Conservation (phyloP, 2,888 invertebrate species). For the Meliscaeva auricollis region DNA sequence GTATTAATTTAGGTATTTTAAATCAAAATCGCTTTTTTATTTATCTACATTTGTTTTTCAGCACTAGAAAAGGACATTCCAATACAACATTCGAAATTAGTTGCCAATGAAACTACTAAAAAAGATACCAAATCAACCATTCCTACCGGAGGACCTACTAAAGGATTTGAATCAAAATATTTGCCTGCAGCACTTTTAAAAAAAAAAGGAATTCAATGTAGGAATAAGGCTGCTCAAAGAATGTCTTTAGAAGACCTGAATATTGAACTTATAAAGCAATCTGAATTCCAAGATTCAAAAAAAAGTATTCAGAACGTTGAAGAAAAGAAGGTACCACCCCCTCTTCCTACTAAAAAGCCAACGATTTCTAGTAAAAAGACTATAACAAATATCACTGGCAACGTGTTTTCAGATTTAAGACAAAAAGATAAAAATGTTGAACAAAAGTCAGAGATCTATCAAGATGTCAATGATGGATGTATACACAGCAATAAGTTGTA, state of each 20-base stretch:
- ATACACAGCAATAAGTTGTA: constrained; percentile 83
- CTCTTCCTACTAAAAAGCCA: constrained; percentile 87
- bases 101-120: constrained; percentile 36
- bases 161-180: constrained; percentile 83
- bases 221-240: constrained; percentile 85
- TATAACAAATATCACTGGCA: constrained; percentile 85
- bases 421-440: constrained; percentile 86
- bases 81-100: constrained; percentile 1
- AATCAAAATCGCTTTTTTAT: no score
- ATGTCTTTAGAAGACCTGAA: constrained; percentile 85
- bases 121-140: constrained; percentile 46
- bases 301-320: constrained; percentile 83
- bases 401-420: constrained; percentile 87
- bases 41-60: constrained; percentile 51
- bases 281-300: constrained; percentile 78
- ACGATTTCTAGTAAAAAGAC: constrained; percentile 89
- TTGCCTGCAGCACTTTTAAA: constrained; percentile 83
- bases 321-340: constrained; percentile 84
- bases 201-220: constrained; percentile 82
- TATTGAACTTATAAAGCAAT: constrained; percentile 78
- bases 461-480: constrained; percentile 84
- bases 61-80: constrained; percentile 39
- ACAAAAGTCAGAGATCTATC: constrained; percentile 84
- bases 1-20: no score
- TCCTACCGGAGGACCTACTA: constrained; percentile 80